Evolutionary conservation across 2,113 vertebrate genomes (phyloP), one percentile per base, ranked within the genome.

Genomic region (Rousettus leschenaultii): DNA sequence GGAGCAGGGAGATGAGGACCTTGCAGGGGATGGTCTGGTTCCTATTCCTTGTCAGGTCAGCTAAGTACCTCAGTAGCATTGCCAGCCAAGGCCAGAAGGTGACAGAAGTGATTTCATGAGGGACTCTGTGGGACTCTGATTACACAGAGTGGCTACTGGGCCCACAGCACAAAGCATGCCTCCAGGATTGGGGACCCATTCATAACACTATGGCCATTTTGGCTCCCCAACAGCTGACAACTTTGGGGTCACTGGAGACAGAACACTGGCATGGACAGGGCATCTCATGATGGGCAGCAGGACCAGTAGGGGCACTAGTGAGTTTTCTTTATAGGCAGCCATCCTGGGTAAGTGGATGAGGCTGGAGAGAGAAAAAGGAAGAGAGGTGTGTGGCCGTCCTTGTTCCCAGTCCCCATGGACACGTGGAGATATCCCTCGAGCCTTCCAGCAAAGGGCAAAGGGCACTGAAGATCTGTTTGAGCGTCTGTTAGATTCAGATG

Each of bases 201-300:
- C 33, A 48, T 4, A 30, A 18, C 19, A 65, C 6, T 33, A 12
- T 15, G 8, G 1, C 2, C 68, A 14, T 35, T 10, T 26, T 38
- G 21, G 12, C 18, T 68, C 19, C 35, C 13, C 11, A 26, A 75
- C 38, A 83, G 38, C 35, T 43, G 65, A 78, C 1, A 45, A 38
- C 21, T 84, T 70, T 63, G 65, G 55, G 21, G 2, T 70, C 74
- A 40, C 3, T 13, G 40, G 45, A 93, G 48, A 74, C 19, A 35
- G 15, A n/a, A 75, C 2, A 26, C 7, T 33, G 14, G 8, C 14
- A 6, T 21, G 19, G 35, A 13, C 7, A 0, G 5, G 35, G 15
- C 14, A 53, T 68, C 45, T 28, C 21, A 8, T 7, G 2, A 21
- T 7, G 2, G 38, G 10, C 21, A 48, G 40, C 8, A n/a, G 12